These are phyloP conservation scores for Callipepla squamata DNA, from an alignment of 2,113 vertebrate species.

Conservation along the genomic window DNA sequence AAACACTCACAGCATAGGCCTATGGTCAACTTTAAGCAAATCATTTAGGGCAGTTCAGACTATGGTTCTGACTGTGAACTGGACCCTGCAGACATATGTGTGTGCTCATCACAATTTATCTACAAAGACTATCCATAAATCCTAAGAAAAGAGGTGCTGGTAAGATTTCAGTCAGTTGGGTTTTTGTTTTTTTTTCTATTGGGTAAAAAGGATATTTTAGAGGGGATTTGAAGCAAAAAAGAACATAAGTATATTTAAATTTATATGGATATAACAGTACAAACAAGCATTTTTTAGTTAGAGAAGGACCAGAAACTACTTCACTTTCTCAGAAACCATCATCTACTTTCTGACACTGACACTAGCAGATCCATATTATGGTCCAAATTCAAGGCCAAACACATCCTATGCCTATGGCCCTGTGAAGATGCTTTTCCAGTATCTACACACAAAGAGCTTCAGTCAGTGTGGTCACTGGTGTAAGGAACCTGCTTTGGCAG, in stretches of 20 bases:
- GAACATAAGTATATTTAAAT: neutral
- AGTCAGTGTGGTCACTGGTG: neutral
- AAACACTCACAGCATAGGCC: neutral
- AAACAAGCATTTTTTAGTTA: neutral
- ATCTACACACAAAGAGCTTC: neutral
- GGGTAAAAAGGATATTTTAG: neutral
- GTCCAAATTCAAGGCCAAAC: neutral
- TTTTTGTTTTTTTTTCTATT: neutral
- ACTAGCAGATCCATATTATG: neutral
- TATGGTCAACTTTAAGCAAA: slow-evolving; percentile 47
- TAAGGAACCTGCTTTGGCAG: no score
- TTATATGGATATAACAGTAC: neutral
- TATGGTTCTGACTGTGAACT: neutral
- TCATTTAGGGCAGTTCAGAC: neutral
- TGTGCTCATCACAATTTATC: neutral
- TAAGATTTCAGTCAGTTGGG: neutral
- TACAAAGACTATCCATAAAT: neutral
- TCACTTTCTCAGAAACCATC: neutral
- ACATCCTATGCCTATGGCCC: neutral
- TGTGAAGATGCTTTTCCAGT: neutral
- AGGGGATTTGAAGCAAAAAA: neutral
- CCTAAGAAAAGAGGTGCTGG: neutral
- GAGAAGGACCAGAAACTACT: neutral
- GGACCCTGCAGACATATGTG: neutral
- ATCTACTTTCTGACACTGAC: neutral